A percentile compares a stretch with the other conserved stretches of the same genome.
Conservation (phyloP, 2,888 invertebrate genomes). For the Drymonia ruficornis region DNA sequence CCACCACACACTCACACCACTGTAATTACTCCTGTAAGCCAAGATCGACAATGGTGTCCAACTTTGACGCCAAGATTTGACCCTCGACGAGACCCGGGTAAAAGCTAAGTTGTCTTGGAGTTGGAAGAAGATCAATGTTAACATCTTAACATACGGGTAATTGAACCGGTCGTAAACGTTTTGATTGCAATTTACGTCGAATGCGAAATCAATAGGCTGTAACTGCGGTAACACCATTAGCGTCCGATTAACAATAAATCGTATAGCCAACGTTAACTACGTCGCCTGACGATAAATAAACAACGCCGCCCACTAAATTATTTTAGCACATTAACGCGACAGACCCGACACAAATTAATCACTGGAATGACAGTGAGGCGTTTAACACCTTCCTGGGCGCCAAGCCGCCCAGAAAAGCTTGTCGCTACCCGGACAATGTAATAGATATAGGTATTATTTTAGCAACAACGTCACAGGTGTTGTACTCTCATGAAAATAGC, state of each 20-base stretch:
- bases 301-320: constrained; percentile 78
- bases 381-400: constrained; percentile 72
- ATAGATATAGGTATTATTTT: constrained; percentile 20
- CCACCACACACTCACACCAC: too few species aligned
- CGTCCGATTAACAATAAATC: constrained; percentile 59
- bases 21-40: too few species aligned
- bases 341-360: constrained; percentile 80
- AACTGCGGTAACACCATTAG: constrained; percentile 23
- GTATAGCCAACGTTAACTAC: constrained; percentile 55
- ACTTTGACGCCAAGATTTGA: too few species aligned
- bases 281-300: constrained; percentile 71
- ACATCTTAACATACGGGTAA: not conserved
- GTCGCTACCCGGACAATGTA: constrained; percentile 28
- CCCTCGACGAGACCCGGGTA: too few species aligned
- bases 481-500: constrained; percentile 10
- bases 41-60: too few species aligned
- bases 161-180: constrained; percentile 1
- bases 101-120: too few species aligned
- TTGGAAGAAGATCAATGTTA: not conserved
- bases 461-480: constrained; percentile 20
- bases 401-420: constrained; percentile 44
- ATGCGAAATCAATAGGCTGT: constrained; percentile 15
- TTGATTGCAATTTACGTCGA: constrained; percentile 2
- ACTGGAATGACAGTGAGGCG: constrained; percentile 76
- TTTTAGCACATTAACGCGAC: constrained; percentile 80